Evolutionary conservation across 2,888 invertebrate genomes (phyloP), one percentile per base, ranked within the genome.

Genomic region (Parasteatoda lunata): DNA sequence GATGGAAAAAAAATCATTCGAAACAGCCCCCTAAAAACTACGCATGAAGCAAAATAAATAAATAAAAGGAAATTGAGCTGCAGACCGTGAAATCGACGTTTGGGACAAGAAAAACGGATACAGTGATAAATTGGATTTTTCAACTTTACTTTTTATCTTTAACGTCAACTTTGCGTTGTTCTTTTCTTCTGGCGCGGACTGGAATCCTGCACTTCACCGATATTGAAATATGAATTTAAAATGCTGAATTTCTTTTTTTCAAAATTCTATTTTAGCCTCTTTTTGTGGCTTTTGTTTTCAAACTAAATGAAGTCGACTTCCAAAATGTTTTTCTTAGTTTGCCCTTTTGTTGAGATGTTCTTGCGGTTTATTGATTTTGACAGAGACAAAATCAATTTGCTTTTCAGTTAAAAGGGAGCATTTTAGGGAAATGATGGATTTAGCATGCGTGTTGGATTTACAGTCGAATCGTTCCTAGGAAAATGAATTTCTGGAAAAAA

Each of bases 41-140:
- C 9, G n/a, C 30, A 45, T n/a, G 65, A 54, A 66, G 66, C 13
- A 66, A 80, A 66, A 49, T n/a, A 80, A 80, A 80, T 80, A 71
- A 80, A 72, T 66, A 64, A 66, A 80, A 80, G 30, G 2, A 79
- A 72, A 30, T 72, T 80, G 73, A 80, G 80, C 72, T 66, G 52
- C 51, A 73, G 47, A 52, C 72, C 72, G 59, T 73, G 72, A 65
- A 73, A 80, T 80, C 80, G 72, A 66, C 51, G 72, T 80, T 73
- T 72, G 52, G 49, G 73, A 73, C 66, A 80, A 45, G 51, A 72
- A 80, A 59, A 79, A 71, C 70, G 66, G 72, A 80, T 73, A 52
- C 72, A 80, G 72, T 80, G 80, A 80, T 80, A 72, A 80, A 80
- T 80, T 80, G 80, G 71, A 80, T 80, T 73, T 80, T 80, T 72